Conservation (phyloP, 2,888 invertebrate genomes). For the Andrena hattorfiana region DNA sequence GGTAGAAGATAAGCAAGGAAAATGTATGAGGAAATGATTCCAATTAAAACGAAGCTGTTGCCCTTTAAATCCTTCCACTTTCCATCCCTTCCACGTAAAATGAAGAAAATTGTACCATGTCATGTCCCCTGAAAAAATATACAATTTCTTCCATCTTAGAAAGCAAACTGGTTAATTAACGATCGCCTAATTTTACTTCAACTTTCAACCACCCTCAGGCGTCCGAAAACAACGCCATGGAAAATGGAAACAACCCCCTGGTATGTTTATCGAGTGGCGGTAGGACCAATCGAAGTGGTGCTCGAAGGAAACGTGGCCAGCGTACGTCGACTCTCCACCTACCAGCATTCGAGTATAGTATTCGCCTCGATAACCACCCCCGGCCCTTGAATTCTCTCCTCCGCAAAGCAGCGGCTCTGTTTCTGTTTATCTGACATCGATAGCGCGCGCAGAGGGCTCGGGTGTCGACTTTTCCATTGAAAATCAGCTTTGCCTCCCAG, state of each 20-base stretch:
- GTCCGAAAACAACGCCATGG: conserved; percentile 28
- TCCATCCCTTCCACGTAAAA: too few relatives aligned
- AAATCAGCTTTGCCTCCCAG: conserved; percentile 55
- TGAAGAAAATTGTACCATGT: too few relatives aligned
- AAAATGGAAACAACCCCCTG: conserved; percentile 60
- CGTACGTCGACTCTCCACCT: conserved; percentile 37
- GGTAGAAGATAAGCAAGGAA: too few relatives aligned
- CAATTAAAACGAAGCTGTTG: too few relatives aligned
- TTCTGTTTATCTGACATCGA: conserved; percentile 69
- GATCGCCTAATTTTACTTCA: too few relatives aligned
- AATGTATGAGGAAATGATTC: too few relatives aligned
- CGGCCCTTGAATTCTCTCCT: not conserved
- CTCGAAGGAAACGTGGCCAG: conserved; percentile 66
- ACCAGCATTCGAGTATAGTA: conserved; percentile 16
- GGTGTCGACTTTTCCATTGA: conserved; percentile 62
- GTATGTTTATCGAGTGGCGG: conserved; percentile 57
- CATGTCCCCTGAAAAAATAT: too few relatives aligned
- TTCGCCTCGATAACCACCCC: conserved; percentile 52
- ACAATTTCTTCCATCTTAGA: too few relatives aligned
- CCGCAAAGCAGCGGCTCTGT: conserved; percentile 47
- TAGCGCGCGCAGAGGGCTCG: conserved; percentile 39
- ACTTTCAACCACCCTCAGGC: not conserved
- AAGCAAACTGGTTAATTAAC: too few relatives aligned
- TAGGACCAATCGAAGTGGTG: conserved; percentile 61
- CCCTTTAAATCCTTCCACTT: too few relatives aligned